phyloP scores from a whole-genome alignment of 30 jellyfish, hydroid and myxozoan species.

The Cassiopea andromeda region DNA sequence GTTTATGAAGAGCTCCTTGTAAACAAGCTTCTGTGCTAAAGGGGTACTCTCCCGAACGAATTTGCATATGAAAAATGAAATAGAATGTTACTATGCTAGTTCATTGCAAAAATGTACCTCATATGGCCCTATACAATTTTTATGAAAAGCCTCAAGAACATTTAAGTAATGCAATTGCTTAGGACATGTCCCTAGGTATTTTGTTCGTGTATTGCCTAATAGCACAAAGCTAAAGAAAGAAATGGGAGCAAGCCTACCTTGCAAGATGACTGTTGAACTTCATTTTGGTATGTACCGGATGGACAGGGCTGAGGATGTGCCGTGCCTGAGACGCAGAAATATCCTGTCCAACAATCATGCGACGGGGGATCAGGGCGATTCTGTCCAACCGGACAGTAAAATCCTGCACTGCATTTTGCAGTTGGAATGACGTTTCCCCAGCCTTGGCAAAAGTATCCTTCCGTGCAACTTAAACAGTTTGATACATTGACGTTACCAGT shows the following conservation, averaged over 20 bases:
- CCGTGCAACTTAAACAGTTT: slow-evolving; percentile 86
- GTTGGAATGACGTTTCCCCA: slow-evolving; percentile 94
- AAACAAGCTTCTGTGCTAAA: no score
- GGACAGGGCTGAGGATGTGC: slow-evolving; percentile 76
- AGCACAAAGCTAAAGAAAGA: no score
- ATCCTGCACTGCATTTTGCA: slow-evolving; percentile 82
- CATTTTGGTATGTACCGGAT: slow-evolving; percentile 92
- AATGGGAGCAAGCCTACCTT: slow-evolving; percentile 63
- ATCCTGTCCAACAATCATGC: slow-evolving; percentile 79
- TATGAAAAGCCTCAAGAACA: background rate
- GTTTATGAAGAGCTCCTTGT: no score
- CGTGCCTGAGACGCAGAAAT: slow-evolving; percentile 82
- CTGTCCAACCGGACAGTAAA: slow-evolving; percentile 95
- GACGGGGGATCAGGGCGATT: slow-evolving; percentile 79
- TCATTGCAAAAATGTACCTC: no score
- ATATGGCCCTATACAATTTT: background rate
- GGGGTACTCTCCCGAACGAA: no score
- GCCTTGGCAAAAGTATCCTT: slow-evolving; percentile 90
- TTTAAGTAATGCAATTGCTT: no score
- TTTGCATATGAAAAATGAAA: no score
- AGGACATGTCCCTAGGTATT: background rate
- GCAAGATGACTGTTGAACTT: slow-evolving; percentile 80
- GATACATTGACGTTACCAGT: slow-evolving; percentile 70
- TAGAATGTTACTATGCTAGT: no score
- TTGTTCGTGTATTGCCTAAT: background rate